Base-by-base conservation (phyloP, 1,140 invertebrate genomes). In the Fopius arisanus region DNA sequence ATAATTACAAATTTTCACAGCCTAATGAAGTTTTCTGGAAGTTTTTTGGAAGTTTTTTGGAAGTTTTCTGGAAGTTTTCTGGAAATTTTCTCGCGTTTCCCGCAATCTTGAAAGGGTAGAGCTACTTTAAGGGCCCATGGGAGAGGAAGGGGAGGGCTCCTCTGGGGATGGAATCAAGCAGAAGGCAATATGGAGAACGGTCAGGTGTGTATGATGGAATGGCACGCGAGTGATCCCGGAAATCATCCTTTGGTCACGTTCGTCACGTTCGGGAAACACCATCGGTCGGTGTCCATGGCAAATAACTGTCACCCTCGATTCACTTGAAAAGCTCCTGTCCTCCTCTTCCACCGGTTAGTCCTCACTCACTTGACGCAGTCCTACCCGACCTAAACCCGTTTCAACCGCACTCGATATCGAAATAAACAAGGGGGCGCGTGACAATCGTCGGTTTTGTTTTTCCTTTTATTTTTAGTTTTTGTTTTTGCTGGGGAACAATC, bases 251-350 rank as follows among this genome's bases (percentile, higher is more conserved):
- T 16, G 70, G 67, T 75, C 76, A 77, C 76, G 76, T 77, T 73
- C 62, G 72, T 73, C 76, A 72, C 76, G 71, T 73, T 77, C 69
- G 40, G 72, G 48, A 67, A 76, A 76, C 72, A 71, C 70, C 41
- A 63, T 28, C 51, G 40, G 26, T 12, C 54, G 33, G 69, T 66
- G 63, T 26, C 70, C 63, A 65, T 62, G 40, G 70, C 63, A 72
- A 72, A 66, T 72, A 72, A 72, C 63, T 67, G 70, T 72, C 70
- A 72, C 59, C 37, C 70, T 72, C 33, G 70, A 72, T 40, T 72
- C 70, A 48, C 63, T 72, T 66, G 19, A 72, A 72, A 62, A 48
- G 9, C 41, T 33, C 63, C 29, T 16, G 10, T 19, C 12, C 33
- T 29, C 29, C 19, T 3, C 21, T 19, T 40, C 51, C 21, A 26